Evolutionary conservation across 2,888 invertebrate genomes (phyloP), one percentile per base, ranked within the genome.

Genomic region (Catocala fraxini): DNA sequence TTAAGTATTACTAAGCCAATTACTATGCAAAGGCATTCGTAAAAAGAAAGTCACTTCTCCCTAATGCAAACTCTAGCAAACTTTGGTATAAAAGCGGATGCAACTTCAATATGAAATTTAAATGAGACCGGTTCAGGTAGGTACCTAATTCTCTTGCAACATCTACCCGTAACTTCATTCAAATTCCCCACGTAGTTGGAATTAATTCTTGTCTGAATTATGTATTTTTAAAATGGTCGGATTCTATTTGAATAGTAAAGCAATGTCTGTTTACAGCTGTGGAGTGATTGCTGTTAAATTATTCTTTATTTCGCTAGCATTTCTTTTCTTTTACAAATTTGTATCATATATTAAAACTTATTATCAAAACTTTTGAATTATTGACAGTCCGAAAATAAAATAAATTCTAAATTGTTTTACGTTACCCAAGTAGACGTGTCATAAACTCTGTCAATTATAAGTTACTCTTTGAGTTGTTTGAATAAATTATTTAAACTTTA

Each of bases 91-190:
- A 83, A 80, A 75, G 73, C 75, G 77, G 81, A 84, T 86, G 84
- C 87, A 84, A 83, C 83, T 84, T 78, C 81, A 80, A 82, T 85
- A 85, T 88, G 85, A 87, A 88, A 87, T 88, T 87, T 83, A 86
- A 84, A 88, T 88, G 83, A 87, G 84, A 60, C 75, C 68, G 66
- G 78, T 80, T 81, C 81, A 80, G 77, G 79, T 77, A 77, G 67
- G 56, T 72, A 74, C 66, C 79, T 81, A 83, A 85, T 82, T 85
- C 82, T 70, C 75, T 77, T 72, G 80, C 78, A 80, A 82, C 82
- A 83, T 85, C 82, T 77, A 77, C 78, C 79, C 72, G 71, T 78
- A 84, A 83, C 79, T 85, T 80, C 70, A 74, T 81, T 80, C 73
- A 75, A 81, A 83, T 82, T 82, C 82, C 74, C 67, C 62, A 65